A percentile compares a stretch with the other conserved stretches of the same genome.
Evolutionary conservation across 1,140 invertebrate genomes (phyloP).

Genomic region (Aphelenchoides besseyi): DNA sequence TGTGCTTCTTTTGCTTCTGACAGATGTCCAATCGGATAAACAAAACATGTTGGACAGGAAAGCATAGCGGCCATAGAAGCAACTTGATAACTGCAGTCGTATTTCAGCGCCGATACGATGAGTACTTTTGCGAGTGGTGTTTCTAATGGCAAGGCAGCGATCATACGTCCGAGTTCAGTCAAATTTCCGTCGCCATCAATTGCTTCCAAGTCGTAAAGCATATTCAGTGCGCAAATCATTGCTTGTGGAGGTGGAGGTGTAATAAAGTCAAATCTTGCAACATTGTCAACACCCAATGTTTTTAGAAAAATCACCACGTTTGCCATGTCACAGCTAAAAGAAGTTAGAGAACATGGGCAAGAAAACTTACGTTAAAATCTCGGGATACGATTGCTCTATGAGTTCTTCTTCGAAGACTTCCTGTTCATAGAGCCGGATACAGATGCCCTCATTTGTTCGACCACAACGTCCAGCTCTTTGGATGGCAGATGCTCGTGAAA

Average conservation of each 20-base stretch:
- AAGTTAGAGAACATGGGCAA: neutral
- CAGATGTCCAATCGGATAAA: neutral
- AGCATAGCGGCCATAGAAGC: neutral
- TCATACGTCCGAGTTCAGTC: neutral
- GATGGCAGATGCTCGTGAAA: neutral
- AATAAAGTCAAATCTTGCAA: neutral
- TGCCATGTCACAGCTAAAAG: neutral
- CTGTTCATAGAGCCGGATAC: neutral
- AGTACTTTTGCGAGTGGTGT: constrained; percentile 1
- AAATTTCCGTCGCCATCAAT: neutral
- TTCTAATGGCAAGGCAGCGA: neutral
- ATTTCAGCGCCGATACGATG: neutral
- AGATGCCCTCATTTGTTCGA: neutral
- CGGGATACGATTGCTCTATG: neutral
- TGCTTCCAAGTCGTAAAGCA: neutral
- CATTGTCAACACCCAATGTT: neutral
- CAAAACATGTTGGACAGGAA: neutral
- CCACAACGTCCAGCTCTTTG: neutral
- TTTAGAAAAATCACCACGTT: neutral
- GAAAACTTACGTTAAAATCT: neutral
- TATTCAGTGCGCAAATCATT: neutral
- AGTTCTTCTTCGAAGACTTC: neutral
- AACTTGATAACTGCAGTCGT: neutral
- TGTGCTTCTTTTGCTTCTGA: neutral
- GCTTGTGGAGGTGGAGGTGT: neutral